Evolutionary conservation across 2,888 invertebrate species (phyloP).

Genomic region (Erebia palarica): DNA sequence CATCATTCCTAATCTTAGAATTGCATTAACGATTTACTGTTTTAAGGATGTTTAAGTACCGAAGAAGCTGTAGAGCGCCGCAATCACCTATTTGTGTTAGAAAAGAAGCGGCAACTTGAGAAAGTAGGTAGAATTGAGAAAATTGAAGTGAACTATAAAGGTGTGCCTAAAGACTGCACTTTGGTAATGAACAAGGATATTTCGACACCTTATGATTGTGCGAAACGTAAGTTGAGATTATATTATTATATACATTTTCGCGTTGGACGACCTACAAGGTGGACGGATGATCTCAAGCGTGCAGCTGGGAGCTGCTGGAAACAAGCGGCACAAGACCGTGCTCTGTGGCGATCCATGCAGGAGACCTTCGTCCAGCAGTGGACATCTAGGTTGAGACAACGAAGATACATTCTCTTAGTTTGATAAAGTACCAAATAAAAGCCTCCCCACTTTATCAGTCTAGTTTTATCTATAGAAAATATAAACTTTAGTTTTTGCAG

Average conservation of each 20-base stretch:
- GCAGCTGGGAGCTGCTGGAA: too few species aligned
- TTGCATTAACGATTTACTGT: constrained; percentile 16
- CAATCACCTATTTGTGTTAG: constrained; percentile 88
- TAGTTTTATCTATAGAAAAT: too few species aligned
- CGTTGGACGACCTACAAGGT: too few species aligned
- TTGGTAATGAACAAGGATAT: constrained; percentile 95
- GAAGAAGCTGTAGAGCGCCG: constrained; percentile 81
- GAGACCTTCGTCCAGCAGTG: too few species aligned
- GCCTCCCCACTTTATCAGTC: too few species aligned
- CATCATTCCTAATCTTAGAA: not conserved
- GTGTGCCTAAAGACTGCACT: constrained; percentile 87
- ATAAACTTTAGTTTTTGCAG: too few species aligned
- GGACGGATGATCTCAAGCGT: too few species aligned
- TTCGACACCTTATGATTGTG: constrained; percentile 96
- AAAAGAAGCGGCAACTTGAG: constrained; percentile 88
- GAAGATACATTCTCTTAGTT: too few species aligned
- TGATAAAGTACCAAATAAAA: too few species aligned
- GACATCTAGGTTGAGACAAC: too few species aligned
- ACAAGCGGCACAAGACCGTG: too few species aligned
- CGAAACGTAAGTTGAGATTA: constrained; percentile 86
- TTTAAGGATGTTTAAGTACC: constrained; percentile 74
- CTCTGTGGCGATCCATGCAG: too few species aligned
- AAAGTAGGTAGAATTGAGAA: constrained; percentile 94
- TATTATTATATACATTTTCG: not conserved
- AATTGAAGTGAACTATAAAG: constrained; percentile 91